Evolutionary conservation across 2,888 invertebrate genomes (phyloP).

Genomic region (Temnothorax ravouxi): DNA sequence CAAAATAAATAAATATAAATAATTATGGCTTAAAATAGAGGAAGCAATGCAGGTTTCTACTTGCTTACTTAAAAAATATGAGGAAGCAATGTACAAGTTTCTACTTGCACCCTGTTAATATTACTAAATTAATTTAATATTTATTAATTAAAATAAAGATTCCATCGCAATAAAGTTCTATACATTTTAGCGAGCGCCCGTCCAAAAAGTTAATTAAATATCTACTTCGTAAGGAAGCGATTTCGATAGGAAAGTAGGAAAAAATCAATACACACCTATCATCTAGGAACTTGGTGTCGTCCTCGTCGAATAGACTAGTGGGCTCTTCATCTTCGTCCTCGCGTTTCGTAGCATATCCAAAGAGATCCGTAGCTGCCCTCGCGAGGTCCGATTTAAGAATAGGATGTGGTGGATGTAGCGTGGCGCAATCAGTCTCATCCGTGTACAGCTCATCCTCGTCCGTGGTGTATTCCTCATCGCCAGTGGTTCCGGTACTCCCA

Average conservation of each 20-base stretch:
- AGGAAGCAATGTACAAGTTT: no score
- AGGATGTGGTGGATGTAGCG: constrained; percentile 79
- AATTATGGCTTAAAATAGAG: no score
- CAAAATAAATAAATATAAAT: no score
- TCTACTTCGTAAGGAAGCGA: neutral
- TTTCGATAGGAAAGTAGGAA: neutral
- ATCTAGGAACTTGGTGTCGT: constrained; percentile 73
- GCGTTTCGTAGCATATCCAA: constrained; percentile 79
- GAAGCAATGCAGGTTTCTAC: no score
- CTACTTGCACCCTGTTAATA: no score
- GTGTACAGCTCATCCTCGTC: constrained; percentile 87
- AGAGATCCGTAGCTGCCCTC: constrained; percentile 83
- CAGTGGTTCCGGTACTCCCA: constrained; percentile 87
- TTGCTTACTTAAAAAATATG: no score
- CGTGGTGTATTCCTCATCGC: constrained; percentile 87
- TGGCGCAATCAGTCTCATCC: constrained; percentile 86
- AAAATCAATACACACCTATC: constrained; percentile 43
- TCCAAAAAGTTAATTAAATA: constrained; percentile 1
- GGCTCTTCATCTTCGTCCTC: constrained; percentile 84
- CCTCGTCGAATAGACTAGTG: constrained; percentile 86
- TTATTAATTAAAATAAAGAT: neutral
- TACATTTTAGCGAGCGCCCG: neutral
- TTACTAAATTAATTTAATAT: neutral
- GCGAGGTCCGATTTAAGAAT: constrained; percentile 83
- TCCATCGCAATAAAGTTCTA: neutral